A percentile compares a stretch with the other conserved stretches of the same genome.
phyloP scores from a whole-genome alignment of 2,113 vertebrate genomes.

The Nothobranchius kuhntae region DNA sequence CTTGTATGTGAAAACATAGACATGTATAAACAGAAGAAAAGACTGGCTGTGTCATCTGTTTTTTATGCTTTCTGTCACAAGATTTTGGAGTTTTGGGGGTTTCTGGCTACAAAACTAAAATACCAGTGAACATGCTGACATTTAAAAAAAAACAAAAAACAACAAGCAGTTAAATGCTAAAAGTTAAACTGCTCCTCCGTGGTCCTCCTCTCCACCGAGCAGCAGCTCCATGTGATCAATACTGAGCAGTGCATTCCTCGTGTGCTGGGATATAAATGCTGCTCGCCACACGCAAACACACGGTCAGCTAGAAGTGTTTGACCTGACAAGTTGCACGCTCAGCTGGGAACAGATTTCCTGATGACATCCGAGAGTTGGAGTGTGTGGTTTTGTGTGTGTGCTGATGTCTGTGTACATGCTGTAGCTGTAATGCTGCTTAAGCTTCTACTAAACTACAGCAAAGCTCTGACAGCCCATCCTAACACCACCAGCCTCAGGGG shows the following conservation, averaged over 20 bases:
- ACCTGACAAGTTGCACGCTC: constrained; percentile 50
- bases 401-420: constrained; percentile 41
- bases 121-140: constrained; percentile 57
- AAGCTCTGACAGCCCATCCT: constrained; percentile 38
- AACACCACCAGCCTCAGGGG: constrained; percentile 42
- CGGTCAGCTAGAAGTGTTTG: constrained; percentile 39
- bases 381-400: constrained; percentile 48
- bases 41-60: background rate
- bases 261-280: constrained; percentile 6
- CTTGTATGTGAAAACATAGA: no score
- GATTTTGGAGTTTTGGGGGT: constrained; percentile 23
- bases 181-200: constrained; percentile 28
- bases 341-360: constrained; percentile 40
- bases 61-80: constrained; percentile 22
- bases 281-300: constrained; percentile 20
- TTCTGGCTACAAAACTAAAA: constrained; percentile 44
- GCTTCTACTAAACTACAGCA: constrained; percentile 55
- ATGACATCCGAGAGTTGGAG: constrained; percentile 26
- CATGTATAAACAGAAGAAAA: no score
- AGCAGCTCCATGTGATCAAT: constrained; percentile 40
- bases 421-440: constrained; percentile 53
- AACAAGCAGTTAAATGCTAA: constrained; percentile 2
- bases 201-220: constrained; percentile 2
- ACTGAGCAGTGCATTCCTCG: constrained; percentile 27
- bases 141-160: constrained; percentile 41